Evolutionary conservation across 2,888 invertebrate genomes (phyloP).

Genomic region (Tiphia femorata): DNA sequence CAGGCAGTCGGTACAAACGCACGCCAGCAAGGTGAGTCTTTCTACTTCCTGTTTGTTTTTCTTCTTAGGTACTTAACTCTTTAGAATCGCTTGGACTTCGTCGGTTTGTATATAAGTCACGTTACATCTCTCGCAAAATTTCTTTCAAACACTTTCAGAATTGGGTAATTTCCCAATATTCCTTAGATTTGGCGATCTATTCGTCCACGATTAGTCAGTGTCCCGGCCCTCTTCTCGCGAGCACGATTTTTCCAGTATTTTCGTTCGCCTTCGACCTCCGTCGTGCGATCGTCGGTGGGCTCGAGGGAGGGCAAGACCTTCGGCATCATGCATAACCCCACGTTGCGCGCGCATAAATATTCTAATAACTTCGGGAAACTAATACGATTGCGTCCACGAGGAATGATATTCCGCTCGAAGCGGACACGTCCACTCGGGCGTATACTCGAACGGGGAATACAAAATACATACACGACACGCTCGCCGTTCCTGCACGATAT

Average conservation of each 20-base stretch:
- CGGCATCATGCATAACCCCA: constrained; percentile 43
- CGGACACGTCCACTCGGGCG: constrained; percentile 22
- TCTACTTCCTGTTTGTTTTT: background rate
- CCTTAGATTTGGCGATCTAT: no score
- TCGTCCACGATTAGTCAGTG: no score
- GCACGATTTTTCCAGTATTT: constrained; percentile 22
- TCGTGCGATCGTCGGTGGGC: constrained; percentile 11
- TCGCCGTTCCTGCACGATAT: background rate
- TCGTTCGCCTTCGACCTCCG: background rate
- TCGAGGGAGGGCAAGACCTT: constrained; percentile 15
- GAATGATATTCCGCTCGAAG: constrained; percentile 47
- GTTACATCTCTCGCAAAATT: background rate
- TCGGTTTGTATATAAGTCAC: no score
- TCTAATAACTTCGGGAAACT: constrained; percentile 60
- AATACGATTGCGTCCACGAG: constrained; percentile 55
- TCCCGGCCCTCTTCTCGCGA: no score
- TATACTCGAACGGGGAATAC: constrained; percentile 28
- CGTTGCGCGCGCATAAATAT: constrained; percentile 52
- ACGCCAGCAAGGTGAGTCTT: constrained; percentile 62
- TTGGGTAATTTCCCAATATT: no score
- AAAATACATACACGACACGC: constrained; percentile 25
- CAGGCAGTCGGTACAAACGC: constrained; percentile 56
- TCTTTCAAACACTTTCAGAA: background rate
- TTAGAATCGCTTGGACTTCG: constrained; percentile 9
- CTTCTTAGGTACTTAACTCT: constrained; percentile 9